Conservation (phyloP, 2,113 vertebrate species). For the Triplophysa rosa region DNA sequence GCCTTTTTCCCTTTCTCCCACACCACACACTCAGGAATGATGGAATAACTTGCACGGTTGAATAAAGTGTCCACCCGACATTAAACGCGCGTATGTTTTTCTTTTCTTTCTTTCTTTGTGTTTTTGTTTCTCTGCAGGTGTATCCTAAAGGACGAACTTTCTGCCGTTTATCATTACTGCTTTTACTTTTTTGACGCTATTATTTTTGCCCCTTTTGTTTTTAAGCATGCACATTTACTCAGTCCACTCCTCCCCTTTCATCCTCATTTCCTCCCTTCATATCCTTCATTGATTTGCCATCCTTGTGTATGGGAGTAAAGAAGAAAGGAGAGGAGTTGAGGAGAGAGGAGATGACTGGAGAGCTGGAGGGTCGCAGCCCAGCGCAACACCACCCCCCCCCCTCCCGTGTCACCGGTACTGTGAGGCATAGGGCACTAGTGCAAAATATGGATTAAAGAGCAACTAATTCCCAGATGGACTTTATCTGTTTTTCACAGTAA, state of each 20-base stretch:
- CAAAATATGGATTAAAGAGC: conserved; percentile 11
- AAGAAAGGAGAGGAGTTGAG: conserved; percentile 64
- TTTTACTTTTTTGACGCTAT: conserved; percentile 49
- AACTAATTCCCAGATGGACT: not conserved
- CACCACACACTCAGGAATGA: conserved; percentile 30
- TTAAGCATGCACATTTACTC: conserved; percentile 61
- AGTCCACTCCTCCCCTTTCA: conserved; percentile 44
- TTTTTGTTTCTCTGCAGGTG: conserved; percentile 69
- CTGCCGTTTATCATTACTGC: conserved; percentile 52
- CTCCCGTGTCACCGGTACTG: not conserved
- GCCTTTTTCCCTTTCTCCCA: conserved; percentile 8
- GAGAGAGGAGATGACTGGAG: conserved; percentile 57
- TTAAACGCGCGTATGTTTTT: conserved; percentile 63
- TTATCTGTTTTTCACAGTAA: not conserved
- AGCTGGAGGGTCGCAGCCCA: conserved; percentile 59
- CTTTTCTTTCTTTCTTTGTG: conserved; percentile 58
- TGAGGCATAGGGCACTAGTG: conserved; percentile 41
- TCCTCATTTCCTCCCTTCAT: conserved; percentile 56
- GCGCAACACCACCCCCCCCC: conserved; percentile 33
- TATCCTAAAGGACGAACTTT: conserved; percentile 70
- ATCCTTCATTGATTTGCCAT: conserved; percentile 69
- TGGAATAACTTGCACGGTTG: conserved; percentile 57
- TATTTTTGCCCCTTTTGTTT: conserved; percentile 48
- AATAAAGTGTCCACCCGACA: conserved; percentile 43
- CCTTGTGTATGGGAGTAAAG: conserved; percentile 62